phyloP scores from a whole-genome alignment of 2,113 vertebrate species.

The Chrysochloris asiatica region DNA sequence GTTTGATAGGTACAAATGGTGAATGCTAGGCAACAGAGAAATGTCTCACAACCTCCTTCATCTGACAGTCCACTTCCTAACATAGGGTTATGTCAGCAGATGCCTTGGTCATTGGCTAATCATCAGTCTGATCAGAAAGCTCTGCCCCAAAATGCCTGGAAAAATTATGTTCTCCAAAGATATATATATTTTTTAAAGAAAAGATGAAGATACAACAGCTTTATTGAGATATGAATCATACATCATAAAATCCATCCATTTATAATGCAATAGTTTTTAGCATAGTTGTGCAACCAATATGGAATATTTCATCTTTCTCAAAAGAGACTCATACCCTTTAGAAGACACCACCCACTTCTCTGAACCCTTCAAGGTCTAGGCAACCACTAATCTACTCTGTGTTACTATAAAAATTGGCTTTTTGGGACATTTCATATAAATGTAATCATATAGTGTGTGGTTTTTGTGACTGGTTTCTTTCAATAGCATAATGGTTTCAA shows the following conservation, averaged over 20 bases:
- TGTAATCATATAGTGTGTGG: not conserved
- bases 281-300: not conserved
- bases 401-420: not conserved
- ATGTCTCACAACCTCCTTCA: not conserved
- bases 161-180: conserved; percentile 15
- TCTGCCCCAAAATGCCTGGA: not conserved
- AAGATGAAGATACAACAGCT: not conserved
- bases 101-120: not conserved
- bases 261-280: not conserved
- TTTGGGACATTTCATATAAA: not conserved
- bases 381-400: not conserved
- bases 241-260: not conserved
- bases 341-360: not conserved
- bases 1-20: not conserved
- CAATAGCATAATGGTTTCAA: not conserved
- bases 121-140: not conserved
- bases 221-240: conserved; percentile 3
- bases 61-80: not conserved
- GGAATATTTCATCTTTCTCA: not conserved
- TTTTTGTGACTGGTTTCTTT: conserved; percentile 3
- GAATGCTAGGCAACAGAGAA: not conserved
- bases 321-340: not conserved
- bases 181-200: not conserved
- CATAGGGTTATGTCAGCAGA: not conserved
- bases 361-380: not conserved